Conservation (phyloP, 2,888 invertebrate species). For the Nebria brevicollis region DNA sequence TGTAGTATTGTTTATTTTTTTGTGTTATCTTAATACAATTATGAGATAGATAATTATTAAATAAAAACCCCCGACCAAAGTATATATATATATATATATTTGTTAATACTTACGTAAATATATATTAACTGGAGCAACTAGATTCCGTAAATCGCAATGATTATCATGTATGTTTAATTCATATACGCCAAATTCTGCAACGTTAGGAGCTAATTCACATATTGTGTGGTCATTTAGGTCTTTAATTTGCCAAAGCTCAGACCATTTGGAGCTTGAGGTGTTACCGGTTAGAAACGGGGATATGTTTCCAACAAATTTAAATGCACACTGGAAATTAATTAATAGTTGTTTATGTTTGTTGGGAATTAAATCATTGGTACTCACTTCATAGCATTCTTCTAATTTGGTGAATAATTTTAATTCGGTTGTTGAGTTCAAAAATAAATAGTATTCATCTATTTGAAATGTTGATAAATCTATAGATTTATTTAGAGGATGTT, state of each 20-base stretch:
- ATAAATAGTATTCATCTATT: conserved; percentile 75
- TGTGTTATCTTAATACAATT: conserved; percentile 36
- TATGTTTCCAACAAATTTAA: not conserved
- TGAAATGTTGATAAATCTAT: conserved; percentile 69
- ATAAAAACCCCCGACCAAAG: not conserved
- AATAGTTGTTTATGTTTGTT: conserved; percentile 2
- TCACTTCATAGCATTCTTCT: conserved; percentile 77
- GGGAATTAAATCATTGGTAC: conserved; percentile 52
- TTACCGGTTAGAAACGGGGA: not conserved
- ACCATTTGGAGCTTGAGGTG: conserved; percentile 67
- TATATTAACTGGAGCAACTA: conserved; percentile 75
- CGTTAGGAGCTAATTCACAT: conserved; percentile 68
- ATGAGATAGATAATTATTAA: conserved; percentile 31
- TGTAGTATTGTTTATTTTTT: conserved; percentile 18
- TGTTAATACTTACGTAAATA: conserved; percentile 71
- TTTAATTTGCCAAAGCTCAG: conserved; percentile 55
- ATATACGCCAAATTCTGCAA: conserved; percentile 81
- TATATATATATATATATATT: not conserved
- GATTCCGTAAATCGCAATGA: conserved; percentile 67
- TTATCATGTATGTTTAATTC: conserved; percentile 67
- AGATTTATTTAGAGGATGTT: conserved; percentile 58
- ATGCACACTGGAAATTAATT: not conserved
- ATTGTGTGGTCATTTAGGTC: conserved; percentile 62
- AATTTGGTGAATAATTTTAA: conserved; percentile 73
- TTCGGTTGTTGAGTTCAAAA: conserved; percentile 59